Conservation (phyloP, 2,113 vertebrate genomes). For the Xenopus tropicalis region DNA sequence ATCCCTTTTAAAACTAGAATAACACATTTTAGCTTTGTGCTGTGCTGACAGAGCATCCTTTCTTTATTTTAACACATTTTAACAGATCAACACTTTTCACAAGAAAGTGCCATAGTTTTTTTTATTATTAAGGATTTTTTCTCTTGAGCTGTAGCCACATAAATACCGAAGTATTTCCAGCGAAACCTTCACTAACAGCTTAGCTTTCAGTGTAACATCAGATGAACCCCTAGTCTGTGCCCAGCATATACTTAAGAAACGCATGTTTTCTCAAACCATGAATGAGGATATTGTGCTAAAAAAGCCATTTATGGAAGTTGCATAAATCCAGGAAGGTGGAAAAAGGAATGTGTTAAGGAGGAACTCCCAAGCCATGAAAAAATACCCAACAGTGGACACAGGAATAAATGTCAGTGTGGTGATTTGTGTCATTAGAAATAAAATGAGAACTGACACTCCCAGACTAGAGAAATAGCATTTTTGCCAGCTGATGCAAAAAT, state of each 20-base stretch:
- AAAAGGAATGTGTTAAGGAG: conserved; percentile 31
- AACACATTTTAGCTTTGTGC: no score
- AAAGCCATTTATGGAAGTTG: not conserved
- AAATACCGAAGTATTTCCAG: conserved; percentile 22
- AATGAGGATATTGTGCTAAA: not conserved
- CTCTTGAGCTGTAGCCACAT: not conserved
- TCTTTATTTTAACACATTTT: no score
- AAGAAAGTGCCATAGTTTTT: no score
- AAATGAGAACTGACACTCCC: conserved; percentile 24
- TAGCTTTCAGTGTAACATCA: conserved; percentile 3
- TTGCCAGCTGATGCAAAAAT: no score
- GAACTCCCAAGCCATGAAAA: conserved; percentile 16
- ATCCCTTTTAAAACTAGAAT: no score
- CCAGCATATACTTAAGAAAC: rapidly evolving
- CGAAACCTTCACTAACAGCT: conserved; percentile 6
- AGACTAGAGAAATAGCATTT: not conserved
- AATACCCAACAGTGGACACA: conserved; percentile 2
- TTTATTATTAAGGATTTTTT: no score
- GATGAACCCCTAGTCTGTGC: not conserved
- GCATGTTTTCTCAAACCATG: not conserved
- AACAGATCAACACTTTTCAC: no score
- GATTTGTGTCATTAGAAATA: conserved; percentile 25
- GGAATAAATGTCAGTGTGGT: conserved; percentile 32
- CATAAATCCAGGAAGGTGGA: conserved; percentile 17
- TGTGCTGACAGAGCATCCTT: no score